Conservation (phyloP, 2,888 invertebrate genomes). For the Drosophila kambysellisi region DNA sequence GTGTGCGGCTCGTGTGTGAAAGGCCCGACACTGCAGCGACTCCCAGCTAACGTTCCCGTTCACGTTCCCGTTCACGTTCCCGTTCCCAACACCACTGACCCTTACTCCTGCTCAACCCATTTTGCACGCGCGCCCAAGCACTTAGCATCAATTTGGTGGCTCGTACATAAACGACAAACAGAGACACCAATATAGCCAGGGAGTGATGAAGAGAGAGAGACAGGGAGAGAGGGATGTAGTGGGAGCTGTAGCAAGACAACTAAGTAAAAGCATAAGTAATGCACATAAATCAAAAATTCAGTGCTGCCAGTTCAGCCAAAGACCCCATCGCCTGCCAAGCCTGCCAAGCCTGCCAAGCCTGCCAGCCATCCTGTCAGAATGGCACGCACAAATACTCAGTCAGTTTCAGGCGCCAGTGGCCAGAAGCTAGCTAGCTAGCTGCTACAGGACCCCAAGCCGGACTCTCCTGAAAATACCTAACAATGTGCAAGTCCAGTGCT, state of each 20-base stretch:
- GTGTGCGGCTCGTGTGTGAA: conserved; percentile 52
- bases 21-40: conserved; percentile 52
- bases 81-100: conserved; percentile 7
- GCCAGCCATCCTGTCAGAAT: conserved; percentile 71
- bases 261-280: conserved; percentile 82
- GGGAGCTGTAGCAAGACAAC: conserved; percentile 55
- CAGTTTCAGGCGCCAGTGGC: conserved; percentile 39
- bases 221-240: background rate
- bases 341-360: background rate
- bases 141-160: conserved; percentile 79
- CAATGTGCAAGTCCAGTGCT: conserved; percentile 67
- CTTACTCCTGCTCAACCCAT: conserved; percentile 61
- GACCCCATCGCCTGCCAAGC: conserved; percentile 14
- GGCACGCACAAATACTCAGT: conserved; percentile 79
- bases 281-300: conserved; percentile 84
- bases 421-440: background rate
- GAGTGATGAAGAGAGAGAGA: background rate
- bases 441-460: conserved; percentile 2
- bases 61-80: conserved; percentile 1
- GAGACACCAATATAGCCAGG: conserved; percentile 26
- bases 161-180: conserved; percentile 61
- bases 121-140: conserved; percentile 78
- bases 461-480: conserved; percentile 62
- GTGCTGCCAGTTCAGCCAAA: conserved; percentile 60
- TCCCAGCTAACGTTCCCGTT: background rate